Conservation (phyloP, 1,140 invertebrate species). For the Drosophila micromelanica region DNA sequence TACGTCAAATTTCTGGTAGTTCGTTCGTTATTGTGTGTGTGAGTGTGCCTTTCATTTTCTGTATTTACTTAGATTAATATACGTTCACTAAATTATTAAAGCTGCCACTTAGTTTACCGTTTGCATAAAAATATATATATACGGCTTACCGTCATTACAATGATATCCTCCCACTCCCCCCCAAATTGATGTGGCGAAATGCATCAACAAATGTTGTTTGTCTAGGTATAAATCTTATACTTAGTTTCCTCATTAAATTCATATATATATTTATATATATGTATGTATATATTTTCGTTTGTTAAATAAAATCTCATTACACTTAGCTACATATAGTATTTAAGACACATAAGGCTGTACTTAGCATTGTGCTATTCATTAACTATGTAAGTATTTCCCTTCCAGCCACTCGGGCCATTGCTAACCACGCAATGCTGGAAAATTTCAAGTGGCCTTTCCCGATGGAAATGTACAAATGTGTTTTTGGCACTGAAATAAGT, state of each 20-base stretch:
- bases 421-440: neutral
- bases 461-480: constrained; percentile 75
- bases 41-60: constrained; percentile 26
- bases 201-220: constrained; percentile 30
- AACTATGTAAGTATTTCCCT: constrained; percentile 37
- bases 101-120: constrained; percentile 81
- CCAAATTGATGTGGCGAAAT: constrained; percentile 10
- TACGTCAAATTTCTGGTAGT: constrained; percentile 31
- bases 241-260: constrained; percentile 62
- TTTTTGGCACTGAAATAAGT: constrained; percentile 72
- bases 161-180: constrained; percentile 3
- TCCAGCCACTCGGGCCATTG: constrained; percentile 1
- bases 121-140: constrained; percentile 68
- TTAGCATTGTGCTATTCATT: constrained; percentile 73
- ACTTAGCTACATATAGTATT: constrained; percentile 78
- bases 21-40: constrained; percentile 18
- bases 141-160: constrained; percentile 30
- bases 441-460: constrained; percentile 10
- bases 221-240: constrained; percentile 43
- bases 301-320: constrained; percentile 77
- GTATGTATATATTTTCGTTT: constrained; percentile 27
- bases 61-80: constrained; percentile 68
- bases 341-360: constrained; percentile 84
- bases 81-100: constrained; percentile 83
- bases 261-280: constrained; percentile 51